A percentile compares a stretch with the other conserved stretches of the same genome.
These are phyloP conservation scores for Lateolabrax maculatus DNA, from an alignment of 2,797 vertebrate genomes.

Conservation along the genomic window DNA sequence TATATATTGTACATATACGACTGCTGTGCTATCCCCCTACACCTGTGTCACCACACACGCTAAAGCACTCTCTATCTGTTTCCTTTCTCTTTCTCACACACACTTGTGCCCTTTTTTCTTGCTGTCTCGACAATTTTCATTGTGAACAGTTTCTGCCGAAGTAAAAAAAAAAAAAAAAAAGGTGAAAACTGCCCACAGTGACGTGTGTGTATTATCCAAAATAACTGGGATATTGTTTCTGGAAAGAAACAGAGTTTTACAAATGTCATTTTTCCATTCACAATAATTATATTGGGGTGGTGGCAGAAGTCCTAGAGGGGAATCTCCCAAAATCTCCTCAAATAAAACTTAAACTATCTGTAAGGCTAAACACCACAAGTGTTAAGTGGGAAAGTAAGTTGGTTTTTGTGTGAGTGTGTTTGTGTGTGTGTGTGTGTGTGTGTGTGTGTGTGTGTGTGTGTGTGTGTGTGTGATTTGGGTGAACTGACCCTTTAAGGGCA, in stretches of 20 bases:
- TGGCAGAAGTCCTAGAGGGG: not conserved
- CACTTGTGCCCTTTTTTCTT: constrained; percentile 6
- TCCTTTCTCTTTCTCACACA: constrained; percentile 42
- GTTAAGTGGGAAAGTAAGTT: not conserved
- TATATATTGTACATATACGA: not conserved
- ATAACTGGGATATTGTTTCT: constrained; percentile 16
- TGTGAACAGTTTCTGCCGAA: constrained; percentile 16
- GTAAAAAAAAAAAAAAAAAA: not conserved
- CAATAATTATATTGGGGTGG: not conserved
- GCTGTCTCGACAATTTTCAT: constrained; percentile 46
- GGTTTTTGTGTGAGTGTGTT: not conserved
- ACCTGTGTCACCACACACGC: constrained; percentile 43
- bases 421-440: not conserved
- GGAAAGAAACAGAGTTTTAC: constrained; percentile 13
- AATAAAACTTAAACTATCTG: not conserved
- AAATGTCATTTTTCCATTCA: constrained; percentile 10
- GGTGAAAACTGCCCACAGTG: constrained; percentile 5
- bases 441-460: no score
- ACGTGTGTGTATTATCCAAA: constrained; percentile 9
- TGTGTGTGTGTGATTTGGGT: not conserved
- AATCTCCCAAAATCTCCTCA: not conserved
- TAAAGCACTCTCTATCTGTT: constrained; percentile 13
- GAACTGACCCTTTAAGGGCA: constrained; percentile 25
- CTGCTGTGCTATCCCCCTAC: constrained; percentile 30
- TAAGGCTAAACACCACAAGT: not conserved